Evolutionary conservation across 2,888 invertebrate genomes (phyloP).

Genomic region (Rhopalosiphum nymphaeae): DNA sequence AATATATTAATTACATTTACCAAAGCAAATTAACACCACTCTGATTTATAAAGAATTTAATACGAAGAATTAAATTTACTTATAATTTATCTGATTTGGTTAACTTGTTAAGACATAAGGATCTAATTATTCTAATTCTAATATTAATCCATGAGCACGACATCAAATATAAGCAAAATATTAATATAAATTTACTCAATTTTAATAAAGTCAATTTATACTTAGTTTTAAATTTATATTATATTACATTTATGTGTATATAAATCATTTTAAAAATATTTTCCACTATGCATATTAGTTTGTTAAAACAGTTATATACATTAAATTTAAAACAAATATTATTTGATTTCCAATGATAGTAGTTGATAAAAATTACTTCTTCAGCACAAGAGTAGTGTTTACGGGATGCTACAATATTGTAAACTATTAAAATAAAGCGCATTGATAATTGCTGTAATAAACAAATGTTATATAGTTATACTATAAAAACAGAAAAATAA

Average conservation of each 20-base stretch:
- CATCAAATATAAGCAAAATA: not conserved
- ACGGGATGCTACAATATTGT: not conserved
- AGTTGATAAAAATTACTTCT: not conserved
- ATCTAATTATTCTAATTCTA: not conserved
- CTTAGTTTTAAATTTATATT: not conserved
- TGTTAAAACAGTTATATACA: not conserved
- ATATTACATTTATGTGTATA: not conserved
- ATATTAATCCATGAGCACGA: not conserved
- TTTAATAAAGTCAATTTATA: not conserved
- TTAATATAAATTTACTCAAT: not conserved
- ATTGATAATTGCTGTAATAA: not conserved
- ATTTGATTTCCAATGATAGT: not conserved
- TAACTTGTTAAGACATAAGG: too few species aligned
- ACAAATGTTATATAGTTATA: not conserved
- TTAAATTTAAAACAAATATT: not conserved
- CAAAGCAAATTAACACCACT: not conserved
- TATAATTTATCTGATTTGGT: constrained; percentile 11
- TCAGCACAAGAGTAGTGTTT: not conserved
- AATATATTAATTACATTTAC: not conserved
- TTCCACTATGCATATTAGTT: not conserved
- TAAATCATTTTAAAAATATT: not conserved
- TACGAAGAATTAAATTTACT: not conserved
- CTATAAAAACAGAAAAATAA: not conserved
- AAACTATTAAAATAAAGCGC: not conserved
- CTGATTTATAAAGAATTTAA: not conserved